Conservation (phyloP, 2,797 vertebrate species). For the Myotis planiceps region DNA sequence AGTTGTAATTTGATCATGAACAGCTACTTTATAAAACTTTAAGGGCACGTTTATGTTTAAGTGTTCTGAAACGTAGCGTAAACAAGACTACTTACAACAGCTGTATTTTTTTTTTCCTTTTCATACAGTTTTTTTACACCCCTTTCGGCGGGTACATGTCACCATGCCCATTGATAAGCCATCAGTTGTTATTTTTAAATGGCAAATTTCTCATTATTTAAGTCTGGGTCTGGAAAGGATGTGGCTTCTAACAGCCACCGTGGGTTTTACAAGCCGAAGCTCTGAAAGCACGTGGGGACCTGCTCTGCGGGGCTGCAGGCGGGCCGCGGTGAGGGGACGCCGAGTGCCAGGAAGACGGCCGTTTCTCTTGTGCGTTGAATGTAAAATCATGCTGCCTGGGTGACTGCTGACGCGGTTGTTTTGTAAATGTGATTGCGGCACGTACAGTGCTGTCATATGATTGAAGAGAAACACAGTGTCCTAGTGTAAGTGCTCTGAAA, state of each 20-base stretch:
- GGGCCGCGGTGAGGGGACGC: slow-evolving; percentile 11
- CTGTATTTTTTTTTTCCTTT: slow-evolving; percentile 93
- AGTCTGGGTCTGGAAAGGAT: slow-evolving; percentile 60
- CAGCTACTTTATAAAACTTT: slow-evolving; percentile 81
- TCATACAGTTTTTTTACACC: slow-evolving; percentile 87
- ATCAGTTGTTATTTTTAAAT: slow-evolving; percentile 84
- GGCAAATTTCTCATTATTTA: slow-evolving; percentile 82
- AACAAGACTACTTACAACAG: slow-evolving; percentile 85
- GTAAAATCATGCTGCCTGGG: slow-evolving; percentile 83
- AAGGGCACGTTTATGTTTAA: slow-evolving; percentile 81
- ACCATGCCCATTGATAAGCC: slow-evolving; percentile 88
- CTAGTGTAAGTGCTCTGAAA: slow-evolving; percentile 84
- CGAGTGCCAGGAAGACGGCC: slow-evolving; percentile 82
- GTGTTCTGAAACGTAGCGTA: slow-evolving; percentile 86
- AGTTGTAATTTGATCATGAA: slow-evolving; percentile 81
- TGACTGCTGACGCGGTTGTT: slow-evolving; percentile 66
- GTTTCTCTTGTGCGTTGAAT: slow-evolving; percentile 82
- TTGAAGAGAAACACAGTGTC: slow-evolving; percentile 71
- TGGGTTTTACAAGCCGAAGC: slow-evolving; percentile 56
- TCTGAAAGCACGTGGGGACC: slow-evolving; percentile 54
- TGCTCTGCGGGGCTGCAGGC: slow-evolving; percentile 76
- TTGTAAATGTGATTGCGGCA: slow-evolving; percentile 78
- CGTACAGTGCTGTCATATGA: slow-evolving; percentile 73
- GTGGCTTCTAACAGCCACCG: slow-evolving; percentile 63
- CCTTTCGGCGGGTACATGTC: slow-evolving; percentile 86